A percentile compares a stretch with the other conserved stretches of the same genome.
Conservation (phyloP, 2,113 vertebrate genomes). For the Speoplatyrhinus poulsoni region DNA sequence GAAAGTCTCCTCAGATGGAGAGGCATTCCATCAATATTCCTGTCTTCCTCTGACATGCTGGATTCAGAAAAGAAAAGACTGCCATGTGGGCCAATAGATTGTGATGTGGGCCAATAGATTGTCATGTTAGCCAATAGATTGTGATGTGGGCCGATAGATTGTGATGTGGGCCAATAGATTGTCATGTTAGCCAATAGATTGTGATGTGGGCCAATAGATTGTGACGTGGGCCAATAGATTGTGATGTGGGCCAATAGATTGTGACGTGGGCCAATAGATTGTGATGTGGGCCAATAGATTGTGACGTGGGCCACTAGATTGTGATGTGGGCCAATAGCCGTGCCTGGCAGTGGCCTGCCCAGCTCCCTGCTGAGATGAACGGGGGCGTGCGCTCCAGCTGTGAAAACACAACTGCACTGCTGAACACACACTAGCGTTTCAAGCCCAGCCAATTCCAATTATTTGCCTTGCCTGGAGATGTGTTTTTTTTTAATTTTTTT, state of each 20-base stretch:
- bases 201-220: conserved; percentile 4
- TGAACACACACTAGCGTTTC: conserved; percentile 53
- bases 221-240: conserved; percentile 1
- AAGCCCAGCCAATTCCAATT: conserved; percentile 66
- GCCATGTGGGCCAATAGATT: too few species aligned
- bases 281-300: conserved; percentile 2
- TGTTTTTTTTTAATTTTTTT: conserved; percentile 27
- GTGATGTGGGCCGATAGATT: conserved; percentile 4
- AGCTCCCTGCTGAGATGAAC: conserved; percentile 65
- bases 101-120: conserved; percentile 3
- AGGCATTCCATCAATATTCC: background rate
- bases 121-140: too few species aligned
- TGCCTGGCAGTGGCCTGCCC: conserved; percentile 64
- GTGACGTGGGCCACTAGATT: conserved; percentile 1
- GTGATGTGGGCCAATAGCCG: conserved; percentile 10
- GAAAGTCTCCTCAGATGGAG: too few species aligned
- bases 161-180: conserved; percentile 2
- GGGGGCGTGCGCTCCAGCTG: conserved; percentile 67
- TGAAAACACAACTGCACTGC: conserved; percentile 67
- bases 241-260: conserved; percentile 2
- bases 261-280: conserved; percentile 1
- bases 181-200: background rate
- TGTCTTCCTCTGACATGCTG: background rate
- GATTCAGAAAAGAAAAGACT: conserved; percentile 25
- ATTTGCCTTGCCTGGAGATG: conserved; percentile 58